Evolutionary conservation across 2,888 invertebrate species (phyloP), one percentile per base, ranked within the genome.

Genomic region (Archaeoteleia sp.): DNA sequence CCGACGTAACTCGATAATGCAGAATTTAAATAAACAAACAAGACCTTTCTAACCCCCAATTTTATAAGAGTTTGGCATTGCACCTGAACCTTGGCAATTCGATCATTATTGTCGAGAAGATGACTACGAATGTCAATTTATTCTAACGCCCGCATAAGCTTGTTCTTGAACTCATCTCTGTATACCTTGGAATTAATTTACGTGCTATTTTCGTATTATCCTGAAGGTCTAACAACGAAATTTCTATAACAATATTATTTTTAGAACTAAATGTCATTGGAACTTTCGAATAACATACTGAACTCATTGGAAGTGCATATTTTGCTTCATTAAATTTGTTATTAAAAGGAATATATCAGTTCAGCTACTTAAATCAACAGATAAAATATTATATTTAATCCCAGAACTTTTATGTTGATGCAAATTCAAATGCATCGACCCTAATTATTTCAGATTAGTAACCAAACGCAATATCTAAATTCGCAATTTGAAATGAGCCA

Each of bases 41-140:
- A 17, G 14, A 13, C 35, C 35, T 10, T 35, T 30, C 9, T 29
- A 17, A 30, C n/a, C n/a, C n/a, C n/a, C 34, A 35, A 17, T 35
- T 12, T 51, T 29, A 45, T 43, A 37, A 45, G 29, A 29, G 35
- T 51, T 27, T 60, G 69, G 58, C 74, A 78, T 77, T 81, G 77
- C 65, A 69, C 67, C 57, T 67, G 71, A 72, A 72, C 72, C 71
- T 76, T 77, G 71, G 70, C 75, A 72, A 32, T 40, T 43, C 20
- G 53, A 49, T 51, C 46, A 25, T 40, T 25, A 57, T 48, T 63
- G 69, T 43, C 35, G 10, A 20, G 32, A 30, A 42, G 27, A 30
- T 45, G 78, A 61, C 73, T 72, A 63, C 74, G 76, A 80, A 78
- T 74, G 68, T 70, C 71, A 76, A 75, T 76, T 65, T 66, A 65